phyloP scores from a whole-genome alignment of 2,797 vertebrate species.

The Lepilemur ruficaudatus region DNA sequence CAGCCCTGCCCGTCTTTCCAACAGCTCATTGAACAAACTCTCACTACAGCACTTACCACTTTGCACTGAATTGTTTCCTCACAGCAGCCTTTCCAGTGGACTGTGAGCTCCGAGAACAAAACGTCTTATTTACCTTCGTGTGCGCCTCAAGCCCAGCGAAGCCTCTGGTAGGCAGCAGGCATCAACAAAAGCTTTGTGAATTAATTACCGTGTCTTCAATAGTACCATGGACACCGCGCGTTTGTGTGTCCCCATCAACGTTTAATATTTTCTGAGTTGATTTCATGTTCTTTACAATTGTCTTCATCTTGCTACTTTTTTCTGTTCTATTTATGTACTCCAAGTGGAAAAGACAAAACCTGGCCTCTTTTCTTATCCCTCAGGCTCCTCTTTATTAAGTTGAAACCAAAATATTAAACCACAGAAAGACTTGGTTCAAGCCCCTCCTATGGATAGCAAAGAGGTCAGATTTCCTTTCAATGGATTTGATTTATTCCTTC shows the following conservation, averaged over 20 bases:
- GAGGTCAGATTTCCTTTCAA: conserved; percentile 53
- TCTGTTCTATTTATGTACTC: conserved; percentile 48
- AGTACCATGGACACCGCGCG: background rate
- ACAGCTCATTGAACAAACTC: background rate
- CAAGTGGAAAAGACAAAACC: conserved; percentile 43
- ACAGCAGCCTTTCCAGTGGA: background rate
- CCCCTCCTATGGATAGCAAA: background rate
- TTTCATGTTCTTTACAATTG: background rate
- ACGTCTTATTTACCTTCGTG: background rate
- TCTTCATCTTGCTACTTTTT: background rate
- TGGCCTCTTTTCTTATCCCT: conserved; percentile 64
- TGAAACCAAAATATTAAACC: conserved; percentile 54
- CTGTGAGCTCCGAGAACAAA: background rate
- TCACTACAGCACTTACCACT: background rate
- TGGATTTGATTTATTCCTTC: conserved; percentile 64
- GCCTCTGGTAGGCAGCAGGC: background rate
- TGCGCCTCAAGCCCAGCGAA: background rate
- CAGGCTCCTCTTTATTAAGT: conserved; percentile 52
- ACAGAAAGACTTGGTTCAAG: conserved; percentile 18
- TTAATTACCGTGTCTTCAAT: background rate
- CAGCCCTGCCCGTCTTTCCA: background rate
- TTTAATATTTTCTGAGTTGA: background rate
- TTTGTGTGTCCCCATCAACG: background rate
- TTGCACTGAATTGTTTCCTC: background rate
- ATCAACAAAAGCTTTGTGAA: background rate